These are phyloP conservation scores for Chrosomus eos DNA, from an alignment of 2,797 vertebrate species.

Conservation along the genomic window DNA sequence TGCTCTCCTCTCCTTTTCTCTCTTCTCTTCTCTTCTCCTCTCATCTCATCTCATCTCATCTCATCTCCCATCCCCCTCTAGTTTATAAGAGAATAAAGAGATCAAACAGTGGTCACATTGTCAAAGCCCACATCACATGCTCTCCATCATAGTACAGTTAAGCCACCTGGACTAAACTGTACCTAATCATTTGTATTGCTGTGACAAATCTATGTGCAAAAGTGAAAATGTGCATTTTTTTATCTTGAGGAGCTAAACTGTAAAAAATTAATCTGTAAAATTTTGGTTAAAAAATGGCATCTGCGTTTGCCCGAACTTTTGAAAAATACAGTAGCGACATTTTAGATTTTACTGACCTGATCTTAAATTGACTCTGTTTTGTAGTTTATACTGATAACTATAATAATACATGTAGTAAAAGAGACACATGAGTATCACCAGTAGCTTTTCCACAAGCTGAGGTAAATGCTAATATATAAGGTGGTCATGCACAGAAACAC, in stretches of 20 bases:
- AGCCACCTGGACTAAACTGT: constrained; percentile 19
- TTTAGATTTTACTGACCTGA: not conserved
- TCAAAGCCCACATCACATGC: constrained; percentile 17
- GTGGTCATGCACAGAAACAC: not conserved
- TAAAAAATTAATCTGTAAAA: no score
- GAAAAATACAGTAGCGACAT: not conserved
- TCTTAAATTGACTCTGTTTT: not conserved
- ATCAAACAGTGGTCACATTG: constrained; percentile 42
- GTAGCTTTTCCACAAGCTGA: not conserved
- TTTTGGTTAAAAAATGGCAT: not conserved
- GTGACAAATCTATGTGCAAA: not conserved
- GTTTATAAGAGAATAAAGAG: constrained; percentile 54
- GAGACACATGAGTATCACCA: not conserved
- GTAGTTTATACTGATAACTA: not conserved
- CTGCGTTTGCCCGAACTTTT: not conserved
- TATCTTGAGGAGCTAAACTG: no score
- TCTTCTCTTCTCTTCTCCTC: not conserved
- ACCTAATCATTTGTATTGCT: constrained; percentile 3
- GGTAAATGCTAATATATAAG: not conserved
- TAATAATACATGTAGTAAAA: not conserved
- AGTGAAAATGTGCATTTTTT: not conserved
- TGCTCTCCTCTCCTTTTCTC: no score
- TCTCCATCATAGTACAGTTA: constrained; percentile 13
- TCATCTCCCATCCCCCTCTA: constrained; percentile 21
- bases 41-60: not conserved